A percentile compares a stretch with the other conserved stretches of the same genome.
Evolutionary conservation across 2,888 invertebrate species (phyloP).

Genomic region (Macrosoma leucophasiata): DNA sequence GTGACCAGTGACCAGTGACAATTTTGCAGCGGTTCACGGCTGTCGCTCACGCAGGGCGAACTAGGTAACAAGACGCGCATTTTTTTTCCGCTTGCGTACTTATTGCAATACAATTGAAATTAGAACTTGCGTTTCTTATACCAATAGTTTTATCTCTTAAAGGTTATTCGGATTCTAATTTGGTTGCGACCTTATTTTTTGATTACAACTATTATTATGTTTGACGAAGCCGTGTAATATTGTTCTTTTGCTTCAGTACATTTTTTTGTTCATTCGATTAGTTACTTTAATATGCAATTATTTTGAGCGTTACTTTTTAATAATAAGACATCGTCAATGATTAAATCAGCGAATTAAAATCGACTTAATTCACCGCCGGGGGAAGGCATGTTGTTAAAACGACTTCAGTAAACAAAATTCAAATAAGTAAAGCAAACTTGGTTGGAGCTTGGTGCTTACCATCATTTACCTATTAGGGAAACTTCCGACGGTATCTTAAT

Average conservation of each 20-base stretch:
- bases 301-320: conserved; percentile 24
- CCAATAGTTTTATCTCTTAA: conserved; percentile 39
- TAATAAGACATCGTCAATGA: conserved; percentile 20
- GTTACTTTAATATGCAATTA: no score
- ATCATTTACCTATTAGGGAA: conserved; percentile 33
- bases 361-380: conserved; percentile 32
- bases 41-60: conserved; percentile 8
- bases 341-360: conserved; percentile 39
- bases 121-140: conserved; percentile 42
- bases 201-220: no score
- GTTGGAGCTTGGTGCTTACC: conserved; percentile 32
- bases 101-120: conserved; percentile 35
- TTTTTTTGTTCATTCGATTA: no score
- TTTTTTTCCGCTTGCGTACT: conserved; percentile 11
- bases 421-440: conserved; percentile 44
- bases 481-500: no score
- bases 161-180: conserved; percentile 34
- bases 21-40: conserved; percentile 10
- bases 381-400: conserved; percentile 39
- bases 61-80: not conserved
- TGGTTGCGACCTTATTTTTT: conserved; percentile 46
- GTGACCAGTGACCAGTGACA: conserved; percentile 2
- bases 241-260: no score
- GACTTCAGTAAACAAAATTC: conserved; percentile 52
- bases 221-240: no score